Percentiles rank a stretch among this genome's conserved stretches.
These are phyloP conservation scores for Chrysotoxum bicinctum DNA, from an alignment of 2,888 invertebrate genomes.

Conservation along the genomic window DNA sequence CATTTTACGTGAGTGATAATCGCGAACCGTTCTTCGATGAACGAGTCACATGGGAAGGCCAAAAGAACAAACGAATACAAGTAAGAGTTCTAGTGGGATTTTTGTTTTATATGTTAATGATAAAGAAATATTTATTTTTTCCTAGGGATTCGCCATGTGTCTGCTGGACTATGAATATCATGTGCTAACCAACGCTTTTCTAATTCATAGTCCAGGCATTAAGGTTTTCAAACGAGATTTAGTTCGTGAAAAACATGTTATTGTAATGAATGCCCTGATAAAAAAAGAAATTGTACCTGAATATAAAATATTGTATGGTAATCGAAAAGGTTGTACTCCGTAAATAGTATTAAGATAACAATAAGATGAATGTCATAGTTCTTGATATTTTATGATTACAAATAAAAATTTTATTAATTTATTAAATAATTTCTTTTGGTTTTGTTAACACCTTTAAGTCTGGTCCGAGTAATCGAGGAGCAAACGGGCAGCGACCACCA, in stretches of 20 bases:
- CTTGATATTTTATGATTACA: neutral
- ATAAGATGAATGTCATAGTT: neutral
- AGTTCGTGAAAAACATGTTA: conserved; percentile 83
- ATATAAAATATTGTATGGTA: conserved; percentile 89
- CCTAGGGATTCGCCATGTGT: conserved; percentile 92
- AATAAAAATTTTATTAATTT: neutral
- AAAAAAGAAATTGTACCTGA: conserved; percentile 89
- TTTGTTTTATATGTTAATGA: neutral
- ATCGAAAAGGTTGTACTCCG: conserved; percentile 84
- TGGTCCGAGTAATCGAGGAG: too few relatives aligned
- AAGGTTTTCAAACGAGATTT: conserved; percentile 89
- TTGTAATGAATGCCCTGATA: conserved; percentile 83
- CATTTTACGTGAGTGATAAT: conserved; percentile 94
- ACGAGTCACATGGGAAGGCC: conserved; percentile 95
- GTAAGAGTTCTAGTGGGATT: conserved; percentile 57
- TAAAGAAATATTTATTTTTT: conserved; percentile 69
- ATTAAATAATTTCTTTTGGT: too few relatives aligned
- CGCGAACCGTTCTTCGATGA: conserved; percentile 94
- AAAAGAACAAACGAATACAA: conserved; percentile 81
- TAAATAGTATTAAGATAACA: neutral
- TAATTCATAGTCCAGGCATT: conserved; percentile 94
- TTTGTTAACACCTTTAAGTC: too few relatives aligned
- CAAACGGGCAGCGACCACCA: too few relatives aligned
- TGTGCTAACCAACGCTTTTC: conserved; percentile 93
- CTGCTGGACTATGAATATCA: conserved; percentile 94